Conservation (phyloP, 1,140 invertebrate genomes). For the Telenomus remus region DNA sequence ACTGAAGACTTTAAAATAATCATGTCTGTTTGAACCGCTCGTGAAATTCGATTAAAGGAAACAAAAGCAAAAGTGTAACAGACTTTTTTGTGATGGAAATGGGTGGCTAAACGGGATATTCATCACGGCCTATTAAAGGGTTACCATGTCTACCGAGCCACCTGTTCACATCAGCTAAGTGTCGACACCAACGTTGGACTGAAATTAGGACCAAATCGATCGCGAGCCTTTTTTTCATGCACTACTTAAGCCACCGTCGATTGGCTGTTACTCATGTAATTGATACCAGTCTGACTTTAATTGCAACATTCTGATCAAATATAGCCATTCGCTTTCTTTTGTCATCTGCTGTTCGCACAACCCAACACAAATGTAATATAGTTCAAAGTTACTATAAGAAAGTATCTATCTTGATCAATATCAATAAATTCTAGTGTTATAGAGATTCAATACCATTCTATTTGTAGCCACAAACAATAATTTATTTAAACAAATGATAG, state of each 20-base stretch:
- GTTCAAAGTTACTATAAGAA: too few relatives aligned
- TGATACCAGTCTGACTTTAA: constrained; percentile 9
- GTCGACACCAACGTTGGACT: constrained; percentile 38
- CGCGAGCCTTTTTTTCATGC: constrained; percentile 21
- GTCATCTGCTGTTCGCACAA: too few relatives aligned
- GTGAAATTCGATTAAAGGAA: constrained; percentile 31
- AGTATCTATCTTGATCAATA: too few relatives aligned
- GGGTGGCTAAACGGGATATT: constrained; percentile 34
- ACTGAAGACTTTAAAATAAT: constrained; percentile 26
- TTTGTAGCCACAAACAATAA: too few relatives aligned
- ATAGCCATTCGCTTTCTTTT: too few relatives aligned
- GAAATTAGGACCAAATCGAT: constrained; percentile 56
- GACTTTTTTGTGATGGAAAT: constrained; percentile 33
- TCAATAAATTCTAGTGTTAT: too few relatives aligned
- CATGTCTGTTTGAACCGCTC: constrained; percentile 10
- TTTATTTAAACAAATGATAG: too few relatives aligned
- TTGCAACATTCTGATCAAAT: constrained; percentile 8
- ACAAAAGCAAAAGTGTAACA: constrained; percentile 22
- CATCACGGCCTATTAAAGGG: constrained; percentile 48
- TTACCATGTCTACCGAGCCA: constrained; percentile 50
- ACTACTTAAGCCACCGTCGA: constrained; percentile 9
- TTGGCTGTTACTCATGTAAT: constrained; percentile 16
- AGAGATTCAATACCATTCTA: too few relatives aligned
- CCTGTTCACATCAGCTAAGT: constrained; percentile 52
- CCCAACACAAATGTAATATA: too few relatives aligned